Conservation (phyloP, 2,888 invertebrate species). For the Aporophyla nigra region DNA sequence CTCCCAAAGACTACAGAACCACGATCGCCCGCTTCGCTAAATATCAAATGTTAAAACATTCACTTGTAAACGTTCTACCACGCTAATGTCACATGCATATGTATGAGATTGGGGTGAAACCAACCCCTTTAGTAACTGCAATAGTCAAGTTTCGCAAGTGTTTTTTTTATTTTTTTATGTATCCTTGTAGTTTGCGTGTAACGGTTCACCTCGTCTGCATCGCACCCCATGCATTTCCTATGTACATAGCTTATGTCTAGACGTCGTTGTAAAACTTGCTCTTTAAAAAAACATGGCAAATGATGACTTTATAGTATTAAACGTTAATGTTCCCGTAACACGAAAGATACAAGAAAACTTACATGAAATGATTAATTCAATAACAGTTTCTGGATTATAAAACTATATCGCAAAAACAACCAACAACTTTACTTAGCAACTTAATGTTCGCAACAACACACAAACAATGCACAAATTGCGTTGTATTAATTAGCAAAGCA, state of each 20-base stretch:
- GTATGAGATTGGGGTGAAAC: slow-evolving; percentile 38
- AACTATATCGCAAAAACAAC: not conserved
- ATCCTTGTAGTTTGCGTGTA: slow-evolving; percentile 23
- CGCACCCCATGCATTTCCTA: slow-evolving; percentile 20
- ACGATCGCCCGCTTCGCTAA: slow-evolving; percentile 7
- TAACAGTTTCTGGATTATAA: slow-evolving; percentile 11
- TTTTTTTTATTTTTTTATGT: slow-evolving; percentile 49
- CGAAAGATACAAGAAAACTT: not conserved
- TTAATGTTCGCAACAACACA: slow-evolving; percentile 26
- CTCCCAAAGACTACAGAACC: slow-evolving; percentile 1
- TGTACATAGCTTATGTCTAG: slow-evolving; percentile 26
- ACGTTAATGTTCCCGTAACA: slow-evolving; percentile 15
- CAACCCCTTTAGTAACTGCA: slow-evolving; percentile 31
- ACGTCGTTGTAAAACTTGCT: not conserved
- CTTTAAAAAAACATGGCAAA: not conserved
- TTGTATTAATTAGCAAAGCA: slow-evolving; percentile 60
- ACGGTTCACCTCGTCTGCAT: slow-evolving; percentile 22
- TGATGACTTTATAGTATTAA: not conserved
- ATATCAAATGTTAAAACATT: slow-evolving; percentile 31
- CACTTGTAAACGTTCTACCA: not conserved
- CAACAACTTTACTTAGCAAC: slow-evolving; percentile 1
- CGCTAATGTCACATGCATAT: slow-evolving; percentile 42
- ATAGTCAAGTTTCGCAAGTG: slow-evolving; percentile 17
- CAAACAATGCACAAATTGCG: slow-evolving; percentile 41
- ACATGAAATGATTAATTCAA: not conserved